Conservation (phyloP, 2,113 vertebrate genomes). For the Gymnarchus niloticus region DNA sequence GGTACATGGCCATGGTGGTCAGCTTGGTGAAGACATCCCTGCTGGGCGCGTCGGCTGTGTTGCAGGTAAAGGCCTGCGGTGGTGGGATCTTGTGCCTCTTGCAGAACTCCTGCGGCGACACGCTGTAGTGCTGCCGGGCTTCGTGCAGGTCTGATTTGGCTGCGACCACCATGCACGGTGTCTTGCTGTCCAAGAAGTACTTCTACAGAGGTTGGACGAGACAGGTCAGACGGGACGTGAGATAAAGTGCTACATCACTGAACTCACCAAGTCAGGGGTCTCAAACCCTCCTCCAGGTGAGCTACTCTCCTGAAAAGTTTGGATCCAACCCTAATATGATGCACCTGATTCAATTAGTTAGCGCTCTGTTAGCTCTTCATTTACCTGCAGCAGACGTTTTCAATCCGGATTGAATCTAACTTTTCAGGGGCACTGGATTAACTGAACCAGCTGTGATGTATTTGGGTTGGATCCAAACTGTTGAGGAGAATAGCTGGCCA, state of each 20-base stretch:
- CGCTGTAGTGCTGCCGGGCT: conserved; percentile 77
- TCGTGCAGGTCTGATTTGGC: conserved; percentile 90
- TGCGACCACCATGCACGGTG: conserved; percentile 85
- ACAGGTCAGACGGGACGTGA: not conserved
- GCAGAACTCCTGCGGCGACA: conserved; percentile 89
- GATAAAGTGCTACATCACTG: not conserved
- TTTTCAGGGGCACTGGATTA: too few relatives aligned
- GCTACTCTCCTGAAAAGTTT: too few relatives aligned
- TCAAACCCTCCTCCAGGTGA: too few relatives aligned
- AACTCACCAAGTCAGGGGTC: not conserved
- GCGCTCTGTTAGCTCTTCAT: too few relatives aligned
- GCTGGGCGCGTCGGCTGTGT: conserved; percentile 71
- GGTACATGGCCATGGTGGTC: conserved; percentile 94
- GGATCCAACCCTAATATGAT: too few relatives aligned
- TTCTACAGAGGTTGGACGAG: conserved; percentile 61
- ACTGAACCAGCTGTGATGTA: too few relatives aligned
- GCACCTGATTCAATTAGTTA: too few relatives aligned
- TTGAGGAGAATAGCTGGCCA: too few relatives aligned
- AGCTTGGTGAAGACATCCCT: conserved; percentile 92
- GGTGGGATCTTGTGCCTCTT: conserved; percentile 94
- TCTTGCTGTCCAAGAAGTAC: conserved; percentile 92
- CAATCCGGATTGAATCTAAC: too few relatives aligned
- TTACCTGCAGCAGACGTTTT: too few relatives aligned
- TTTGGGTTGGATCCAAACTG: too few relatives aligned
- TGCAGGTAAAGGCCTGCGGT: conserved; percentile 89